Evolutionary conservation across 2,888 invertebrate species (phyloP).

Genomic region (Drosophila neonasuta): DNA sequence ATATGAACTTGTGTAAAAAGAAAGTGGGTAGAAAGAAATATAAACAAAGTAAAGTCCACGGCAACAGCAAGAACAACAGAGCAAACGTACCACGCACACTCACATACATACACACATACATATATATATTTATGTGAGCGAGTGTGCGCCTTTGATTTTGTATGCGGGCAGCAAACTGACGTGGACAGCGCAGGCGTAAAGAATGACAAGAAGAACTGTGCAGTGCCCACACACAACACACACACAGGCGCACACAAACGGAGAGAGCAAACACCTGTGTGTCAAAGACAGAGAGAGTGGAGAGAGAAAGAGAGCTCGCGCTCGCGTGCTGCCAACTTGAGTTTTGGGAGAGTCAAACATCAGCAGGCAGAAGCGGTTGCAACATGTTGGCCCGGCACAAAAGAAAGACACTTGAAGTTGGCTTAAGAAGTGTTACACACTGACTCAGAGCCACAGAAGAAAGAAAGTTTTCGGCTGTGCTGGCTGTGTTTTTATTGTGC

Average conservation of each 20-base stretch:
- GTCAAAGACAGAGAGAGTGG: conserved; percentile 1
- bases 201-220: conserved; percentile 47
- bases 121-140: conserved; percentile 3
- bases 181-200: conserved; percentile 71
- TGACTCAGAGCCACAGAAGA: conserved; percentile 76
- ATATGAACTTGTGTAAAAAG: conserved; percentile 59
- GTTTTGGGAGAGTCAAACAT: conserved; percentile 6
- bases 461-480: conserved; percentile 81
- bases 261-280: conserved; percentile 24
- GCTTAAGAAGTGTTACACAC: conserved; percentile 80
- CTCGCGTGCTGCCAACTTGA: conserved; percentile 24
- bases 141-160: conserved; percentile 23
- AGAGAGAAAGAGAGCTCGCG: conserved; percentile 3
- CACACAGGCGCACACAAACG: not conserved
- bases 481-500: conserved; percentile 65
- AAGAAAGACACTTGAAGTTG: conserved; percentile 32
- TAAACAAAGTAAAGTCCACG: conserved; percentile 52
- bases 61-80: conserved; percentile 53
- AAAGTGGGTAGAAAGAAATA: conserved; percentile 71
- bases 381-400: conserved; percentile 45
- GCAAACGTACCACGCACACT: conserved; percentile 22
- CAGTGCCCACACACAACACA: not conserved
- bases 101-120: conserved; percentile 5
- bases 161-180: conserved; percentile 59
- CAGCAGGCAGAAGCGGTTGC: conserved; percentile 13